Base-by-base conservation (phyloP, 2,797 vertebrate genomes). In the Gymnothorax reevesii region DNA sequence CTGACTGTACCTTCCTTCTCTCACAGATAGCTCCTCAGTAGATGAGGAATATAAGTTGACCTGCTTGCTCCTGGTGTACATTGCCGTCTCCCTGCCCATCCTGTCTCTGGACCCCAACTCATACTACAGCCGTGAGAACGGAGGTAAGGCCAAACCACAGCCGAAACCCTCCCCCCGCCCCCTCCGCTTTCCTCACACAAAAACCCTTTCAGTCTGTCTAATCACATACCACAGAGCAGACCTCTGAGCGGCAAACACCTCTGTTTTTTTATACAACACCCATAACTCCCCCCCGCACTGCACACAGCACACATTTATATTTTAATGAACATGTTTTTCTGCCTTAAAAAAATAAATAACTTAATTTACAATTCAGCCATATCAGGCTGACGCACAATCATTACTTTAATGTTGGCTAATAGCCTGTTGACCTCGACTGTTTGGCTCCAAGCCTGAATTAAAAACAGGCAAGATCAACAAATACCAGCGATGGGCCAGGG, bases 11-110 rank as follows among this genome's bases (percentile, higher is more conserved):
- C 33, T 20, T 33, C 8, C 33, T 33, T 64, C 71, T 83, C 55
- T 42, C 33, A 42, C 94, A 99, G 98, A 98, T 8, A 95, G 93
- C 91, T 92, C 92, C 0, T 97, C 98, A 27, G 73, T 92, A 0
- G 98, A 99, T 82, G 97, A 99, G 87, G 98, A 99, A 77, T 98
- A 97, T 93, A 98, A 97, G 91, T 91, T 97, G 89, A 95, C 96
- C 83, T 97, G 96, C 59, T 93, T 99, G 90, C 96, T 99, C n/a
- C 93, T 99, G 86, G 96, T 99, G 88, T 99, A 97, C 25, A 86
- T 98, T 15, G 98, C 97, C 0, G 97, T 98, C 86, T 97, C 97
- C 55, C 93, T 99, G 89, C 98, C 98, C 0, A 89, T 91, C 12
- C 91, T 99, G 85, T 96, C 97, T 79, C 88, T 94, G 0, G 97